A percentile compares a stretch with the other conserved stretches of the same genome.
Evolutionary conservation across 2,113 vertebrate species (phyloP).

Genomic region (Thamnaconus septentrionalis): DNA sequence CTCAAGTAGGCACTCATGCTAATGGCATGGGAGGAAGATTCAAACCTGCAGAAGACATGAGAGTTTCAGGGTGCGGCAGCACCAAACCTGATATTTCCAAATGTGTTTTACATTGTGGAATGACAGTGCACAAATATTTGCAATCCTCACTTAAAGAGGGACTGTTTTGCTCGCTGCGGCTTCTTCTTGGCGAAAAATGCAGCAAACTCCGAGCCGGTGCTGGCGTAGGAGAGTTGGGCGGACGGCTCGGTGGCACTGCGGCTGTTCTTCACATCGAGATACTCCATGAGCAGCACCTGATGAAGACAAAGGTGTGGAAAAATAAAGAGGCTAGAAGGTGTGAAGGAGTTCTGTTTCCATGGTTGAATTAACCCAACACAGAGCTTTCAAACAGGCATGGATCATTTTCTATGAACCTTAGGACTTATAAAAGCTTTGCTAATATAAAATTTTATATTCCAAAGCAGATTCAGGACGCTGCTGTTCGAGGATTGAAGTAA

Average conservation of each 20-base stretch:
- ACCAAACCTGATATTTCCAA: neutral
- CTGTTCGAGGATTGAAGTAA: no score
- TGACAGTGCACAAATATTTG: no score
- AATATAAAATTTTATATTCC: no score
- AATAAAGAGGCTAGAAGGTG: no score
- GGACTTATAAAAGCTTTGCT: no score
- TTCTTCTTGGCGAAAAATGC: constrained; percentile 97
- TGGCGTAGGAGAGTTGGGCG: constrained; percentile 91
- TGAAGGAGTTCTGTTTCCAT: no score
- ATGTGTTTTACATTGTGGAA: no score
- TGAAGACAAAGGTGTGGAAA: neutral
- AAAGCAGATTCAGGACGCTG: no score
- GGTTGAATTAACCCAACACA: no score
- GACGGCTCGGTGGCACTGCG: constrained; percentile 88
- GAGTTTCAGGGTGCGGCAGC: constrained; percentile 4
- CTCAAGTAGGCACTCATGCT: constrained; percentile 98
- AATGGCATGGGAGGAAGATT: constrained; percentile 97
- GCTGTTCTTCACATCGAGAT: constrained; percentile 98
- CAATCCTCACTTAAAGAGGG: constrained; percentile 91
- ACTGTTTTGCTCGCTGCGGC: constrained; percentile 90
- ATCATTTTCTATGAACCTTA: no score
- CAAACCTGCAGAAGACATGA: constrained; percentile 75
- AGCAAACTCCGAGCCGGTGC: constrained; percentile 92
- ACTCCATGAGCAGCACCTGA: constrained; percentile 94
- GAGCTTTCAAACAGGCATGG: no score